Conservation (phyloP, 2,888 invertebrate genomes). For the Leptarthrus brevirostris region DNA sequence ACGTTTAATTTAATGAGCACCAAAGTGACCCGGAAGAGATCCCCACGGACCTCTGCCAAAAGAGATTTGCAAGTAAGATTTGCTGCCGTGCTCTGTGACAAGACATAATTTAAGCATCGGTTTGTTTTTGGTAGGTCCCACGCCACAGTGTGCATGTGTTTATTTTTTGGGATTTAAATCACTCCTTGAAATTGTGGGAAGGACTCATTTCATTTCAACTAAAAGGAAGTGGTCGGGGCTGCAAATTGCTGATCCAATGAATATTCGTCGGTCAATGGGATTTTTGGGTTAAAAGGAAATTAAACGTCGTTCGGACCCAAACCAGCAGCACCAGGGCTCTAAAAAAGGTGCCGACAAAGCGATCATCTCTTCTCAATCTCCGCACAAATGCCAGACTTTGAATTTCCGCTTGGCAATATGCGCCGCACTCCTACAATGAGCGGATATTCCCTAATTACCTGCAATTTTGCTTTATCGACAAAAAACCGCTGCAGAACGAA, state of each 20-base stretch:
- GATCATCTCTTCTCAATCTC: slow-evolving; percentile 11
- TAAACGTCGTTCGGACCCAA: background rate
- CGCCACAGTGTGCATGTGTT: no score
- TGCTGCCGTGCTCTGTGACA: no score
- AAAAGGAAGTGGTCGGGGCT: no score
- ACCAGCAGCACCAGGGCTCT: no score
- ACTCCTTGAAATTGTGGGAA: background rate
- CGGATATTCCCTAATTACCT: slow-evolving; percentile 27
- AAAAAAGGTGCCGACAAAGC: slow-evolving; percentile 15
- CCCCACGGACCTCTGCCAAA: background rate
- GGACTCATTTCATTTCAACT: background rate
- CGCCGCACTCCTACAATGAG: slow-evolving; percentile 21
- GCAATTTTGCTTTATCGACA: slow-evolving; percentile 1
- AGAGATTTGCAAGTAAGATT: no score
- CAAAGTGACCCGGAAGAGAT: slow-evolving; percentile 8
- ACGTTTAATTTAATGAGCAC: slow-evolving; percentile 13
- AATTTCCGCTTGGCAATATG: slow-evolving; percentile 14
- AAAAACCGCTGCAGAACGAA: background rate
- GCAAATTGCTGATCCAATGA: no score
- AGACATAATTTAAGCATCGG: slow-evolving; percentile 5
- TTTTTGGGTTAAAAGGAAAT: no score
- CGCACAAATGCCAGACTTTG: slow-evolving; percentile 7
- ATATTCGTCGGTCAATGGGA: no score
- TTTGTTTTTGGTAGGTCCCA: no score
- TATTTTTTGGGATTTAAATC: background rate